Conservation (phyloP, 2,113 vertebrate species). For the Pollimyrus isidori region DNA sequence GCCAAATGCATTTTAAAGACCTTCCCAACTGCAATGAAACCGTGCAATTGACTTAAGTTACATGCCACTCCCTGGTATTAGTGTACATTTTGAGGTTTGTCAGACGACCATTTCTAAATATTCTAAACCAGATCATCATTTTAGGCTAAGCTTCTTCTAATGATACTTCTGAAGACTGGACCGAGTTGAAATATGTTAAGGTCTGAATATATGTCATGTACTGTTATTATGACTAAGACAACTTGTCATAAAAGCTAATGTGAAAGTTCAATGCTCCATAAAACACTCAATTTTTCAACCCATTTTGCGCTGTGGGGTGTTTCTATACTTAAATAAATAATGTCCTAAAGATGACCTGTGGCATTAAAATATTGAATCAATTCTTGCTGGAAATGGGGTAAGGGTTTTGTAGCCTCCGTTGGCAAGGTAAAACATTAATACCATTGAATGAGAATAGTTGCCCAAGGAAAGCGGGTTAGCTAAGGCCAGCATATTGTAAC, state of each 20-base stretch:
- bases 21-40: slow-evolving; percentile 40
- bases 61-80: slow-evolving; percentile 12
- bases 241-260: slow-evolving; percentile 1
- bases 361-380: neutral
- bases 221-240: neutral
- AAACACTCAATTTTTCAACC: neutral
- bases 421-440: neutral
- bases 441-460: slow-evolving; percentile 11
- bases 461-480: neutral
- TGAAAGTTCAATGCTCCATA: neutral
- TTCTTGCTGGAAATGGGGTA: neutral
- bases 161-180: slow-evolving; percentile 10
- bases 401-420: neutral
- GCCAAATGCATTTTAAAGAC: slow-evolving; percentile 46
- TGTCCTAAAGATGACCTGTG: neutral
- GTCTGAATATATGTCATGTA: neutral
- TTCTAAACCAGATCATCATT: slow-evolving; percentile 8
- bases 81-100: slow-evolving; percentile 21
- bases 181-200: neutral
- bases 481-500: slow-evolving; percentile 13
- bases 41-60: slow-evolving; percentile 39
- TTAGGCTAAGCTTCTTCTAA: neutral
- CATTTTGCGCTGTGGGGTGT: neutral
- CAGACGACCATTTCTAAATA: slow-evolving; percentile 19
- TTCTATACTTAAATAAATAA: neutral